Evolutionary conservation across 1,140 invertebrate genomes (phyloP).

Genomic region (Chrysomallon squamiferum): DNA sequence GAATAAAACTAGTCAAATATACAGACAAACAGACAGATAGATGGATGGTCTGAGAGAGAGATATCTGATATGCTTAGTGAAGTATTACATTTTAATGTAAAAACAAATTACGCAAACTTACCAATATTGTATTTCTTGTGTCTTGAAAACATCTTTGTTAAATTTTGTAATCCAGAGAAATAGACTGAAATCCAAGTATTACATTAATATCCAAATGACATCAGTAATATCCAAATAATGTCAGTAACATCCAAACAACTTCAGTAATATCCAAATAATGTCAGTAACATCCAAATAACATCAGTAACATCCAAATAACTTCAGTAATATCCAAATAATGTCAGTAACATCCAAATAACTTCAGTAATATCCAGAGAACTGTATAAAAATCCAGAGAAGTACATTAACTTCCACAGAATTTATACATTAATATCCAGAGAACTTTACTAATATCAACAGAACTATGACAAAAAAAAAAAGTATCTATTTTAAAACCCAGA

Average conservation of each 20-base stretch:
- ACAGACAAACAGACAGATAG: too few relatives aligned
- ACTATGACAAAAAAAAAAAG: too few relatives aligned
- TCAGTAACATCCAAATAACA: background rate
- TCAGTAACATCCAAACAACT: background rate
- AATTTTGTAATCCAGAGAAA: background rate
- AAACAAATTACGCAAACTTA: too few relatives aligned
- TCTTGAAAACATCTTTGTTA: background rate
- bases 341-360: background rate
- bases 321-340: background rate
- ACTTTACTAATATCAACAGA: background rate
- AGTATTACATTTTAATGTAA: too few relatives aligned
- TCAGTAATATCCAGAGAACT: background rate
- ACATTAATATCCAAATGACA: too few relatives aligned
- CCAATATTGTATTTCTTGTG: slow-evolving; percentile 8
- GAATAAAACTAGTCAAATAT: too few relatives aligned
- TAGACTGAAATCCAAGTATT: too few relatives aligned
- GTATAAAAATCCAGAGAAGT: background rate
- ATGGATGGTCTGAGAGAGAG: too few relatives aligned
- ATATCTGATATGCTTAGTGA: too few relatives aligned
- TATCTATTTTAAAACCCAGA: too few relatives aligned
- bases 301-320: background rate
- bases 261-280: background rate
- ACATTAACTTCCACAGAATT: too few relatives aligned
- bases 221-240: background rate
- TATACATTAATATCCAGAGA: background rate